Conservation (phyloP, 2,888 invertebrate species). For the Ochropleura plecta region DNA sequence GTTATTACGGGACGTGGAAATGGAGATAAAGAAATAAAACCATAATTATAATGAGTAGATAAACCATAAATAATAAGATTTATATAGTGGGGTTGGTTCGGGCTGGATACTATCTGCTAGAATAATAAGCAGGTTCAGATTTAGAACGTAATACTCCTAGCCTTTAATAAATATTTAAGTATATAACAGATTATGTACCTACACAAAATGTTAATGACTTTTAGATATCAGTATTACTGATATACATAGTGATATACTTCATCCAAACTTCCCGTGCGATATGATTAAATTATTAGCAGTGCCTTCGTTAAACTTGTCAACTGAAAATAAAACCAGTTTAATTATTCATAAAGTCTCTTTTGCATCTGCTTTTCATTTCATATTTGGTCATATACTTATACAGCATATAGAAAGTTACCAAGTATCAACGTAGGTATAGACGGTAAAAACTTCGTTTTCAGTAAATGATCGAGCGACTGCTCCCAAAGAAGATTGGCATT, state of each 20-base stretch:
- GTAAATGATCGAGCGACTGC: no score
- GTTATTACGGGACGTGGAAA: not conserved
- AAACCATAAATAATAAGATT: conserved; percentile 18
- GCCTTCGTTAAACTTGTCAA: not conserved
- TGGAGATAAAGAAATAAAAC: conserved; percentile 16
- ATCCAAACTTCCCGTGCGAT: conserved; percentile 22
- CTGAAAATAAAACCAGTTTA: not conserved
- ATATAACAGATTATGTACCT: conserved; percentile 21
- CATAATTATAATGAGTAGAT: not conserved
- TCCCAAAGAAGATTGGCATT: not conserved
- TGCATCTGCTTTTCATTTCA: not conserved
- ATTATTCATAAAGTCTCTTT: not conserved
- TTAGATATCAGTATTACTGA: conserved; percentile 39
- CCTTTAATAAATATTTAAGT: conserved; percentile 19
- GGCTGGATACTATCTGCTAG: conserved; percentile 17
- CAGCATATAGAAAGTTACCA: not conserved
- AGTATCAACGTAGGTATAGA: not conserved
- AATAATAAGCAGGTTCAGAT: conserved; percentile 27
- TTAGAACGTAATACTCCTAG: conserved; percentile 27
- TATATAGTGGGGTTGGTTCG: not conserved
- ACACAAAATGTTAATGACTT: conserved; percentile 28
- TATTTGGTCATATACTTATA: not conserved
- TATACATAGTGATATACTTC: conserved; percentile 30
- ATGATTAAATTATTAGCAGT: conserved; percentile 19
- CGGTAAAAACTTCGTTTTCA: not conserved